Evolutionary conservation across 1,140 invertebrate genomes (phyloP).

Genomic region (Brachionus koreanus): DNA sequence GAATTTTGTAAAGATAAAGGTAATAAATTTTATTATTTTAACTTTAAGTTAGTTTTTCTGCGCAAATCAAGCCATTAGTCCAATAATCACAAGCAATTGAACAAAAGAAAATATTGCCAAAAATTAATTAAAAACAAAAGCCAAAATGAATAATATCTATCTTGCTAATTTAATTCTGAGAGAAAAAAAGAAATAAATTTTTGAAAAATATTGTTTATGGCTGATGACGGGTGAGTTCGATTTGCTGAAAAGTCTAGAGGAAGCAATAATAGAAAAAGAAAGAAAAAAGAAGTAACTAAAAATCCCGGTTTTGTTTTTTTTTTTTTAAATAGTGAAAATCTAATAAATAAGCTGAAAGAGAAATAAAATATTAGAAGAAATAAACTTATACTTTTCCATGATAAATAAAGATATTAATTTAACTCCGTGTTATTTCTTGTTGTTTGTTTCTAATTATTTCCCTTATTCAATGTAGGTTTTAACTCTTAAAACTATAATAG

Average conservation of each 20-base stretch:
- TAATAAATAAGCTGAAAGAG: not conserved
- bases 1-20: not conserved
- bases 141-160: not conserved
- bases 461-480: constrained; percentile 5
- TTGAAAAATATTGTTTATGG: not conserved
- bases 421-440: not conserved
- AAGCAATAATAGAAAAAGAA: not conserved
- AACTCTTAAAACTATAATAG: not conserved
- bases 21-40: not conserved
- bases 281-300: not conserved
- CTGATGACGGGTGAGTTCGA: not conserved
- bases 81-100: not conserved
- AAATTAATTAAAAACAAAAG: not conserved
- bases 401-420: constrained; percentile 27
- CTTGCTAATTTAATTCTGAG: not conserved
- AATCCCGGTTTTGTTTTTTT: not conserved
- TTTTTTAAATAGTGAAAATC: not conserved
- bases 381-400: not conserved
- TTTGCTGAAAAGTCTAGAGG: not conserved
- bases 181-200: not conserved
- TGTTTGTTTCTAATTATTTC: constrained; percentile 35
- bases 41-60: not conserved
- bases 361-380: not conserved
- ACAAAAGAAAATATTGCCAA: not conserved
- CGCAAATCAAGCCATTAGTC: not conserved